Percentiles rank a stretch among this genome's conserved stretches.
Evolutionary conservation across 2,888 invertebrate species (phyloP).

Genomic region (Phyto melanocephala): DNA sequence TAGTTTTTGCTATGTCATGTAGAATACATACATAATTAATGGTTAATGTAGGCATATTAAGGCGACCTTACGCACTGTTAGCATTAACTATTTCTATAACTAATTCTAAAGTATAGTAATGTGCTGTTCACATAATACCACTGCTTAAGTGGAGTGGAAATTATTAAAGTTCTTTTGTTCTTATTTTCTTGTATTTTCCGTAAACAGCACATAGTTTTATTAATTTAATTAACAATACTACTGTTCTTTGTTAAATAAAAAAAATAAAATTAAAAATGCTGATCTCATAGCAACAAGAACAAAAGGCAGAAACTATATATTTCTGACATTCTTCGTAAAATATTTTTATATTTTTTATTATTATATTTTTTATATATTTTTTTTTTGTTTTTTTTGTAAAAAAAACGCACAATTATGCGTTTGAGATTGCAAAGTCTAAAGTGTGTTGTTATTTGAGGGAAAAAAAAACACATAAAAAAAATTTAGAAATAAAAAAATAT

Average conservation of each 20-base stretch:
- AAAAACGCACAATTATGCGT: slow-evolving; percentile 63
- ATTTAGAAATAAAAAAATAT: not conserved
- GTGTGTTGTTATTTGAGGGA: slow-evolving; percentile 12
- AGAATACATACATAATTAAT: slow-evolving; percentile 31
- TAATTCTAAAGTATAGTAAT: no score
- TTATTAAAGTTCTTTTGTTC: no score
- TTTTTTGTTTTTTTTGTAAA: no score
- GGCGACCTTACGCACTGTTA: slow-evolving; percentile 52
- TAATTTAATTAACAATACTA: no score
- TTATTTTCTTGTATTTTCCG: no score
- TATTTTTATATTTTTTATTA: no score
- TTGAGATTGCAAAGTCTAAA: slow-evolving; percentile 58
- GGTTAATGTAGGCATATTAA: slow-evolving; percentile 58
- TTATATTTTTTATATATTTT: no score
- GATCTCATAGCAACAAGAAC: slow-evolving; percentile 50
- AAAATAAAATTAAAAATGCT: slow-evolving; percentile 42
- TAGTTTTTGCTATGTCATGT: slow-evolving; percentile 56
- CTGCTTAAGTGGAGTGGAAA: no score
- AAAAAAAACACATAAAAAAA: not conserved
- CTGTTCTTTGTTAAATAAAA: no score
- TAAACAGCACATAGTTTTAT: no score
- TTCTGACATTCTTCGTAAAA: not conserved
- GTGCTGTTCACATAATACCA: no score
- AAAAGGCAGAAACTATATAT: not conserved
- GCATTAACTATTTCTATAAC: slow-evolving; percentile 10